A percentile compares a stretch with the other conserved stretches of the same genome.
phyloP scores from a whole-genome alignment of 2,113 vertebrate genomes.

The Myrmecophaga tridactyla region DNA sequence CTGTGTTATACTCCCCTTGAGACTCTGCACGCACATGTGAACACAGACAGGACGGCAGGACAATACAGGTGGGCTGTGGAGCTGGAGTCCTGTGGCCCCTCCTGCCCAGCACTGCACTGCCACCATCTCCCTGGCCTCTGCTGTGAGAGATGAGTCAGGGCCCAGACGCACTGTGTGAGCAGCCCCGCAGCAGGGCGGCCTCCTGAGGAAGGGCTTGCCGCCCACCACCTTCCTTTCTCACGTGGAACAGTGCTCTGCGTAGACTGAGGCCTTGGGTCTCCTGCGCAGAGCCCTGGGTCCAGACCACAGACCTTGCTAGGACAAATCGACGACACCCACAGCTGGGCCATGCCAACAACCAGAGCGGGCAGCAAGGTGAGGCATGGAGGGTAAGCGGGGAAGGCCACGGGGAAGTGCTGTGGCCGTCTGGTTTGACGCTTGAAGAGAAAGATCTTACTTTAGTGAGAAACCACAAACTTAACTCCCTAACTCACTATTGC shows the following conservation, averaged over 20 bases:
- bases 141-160: too few relatives aligned
- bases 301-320: background rate
- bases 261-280: background rate
- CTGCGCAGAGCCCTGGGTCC: background rate
- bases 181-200: too few relatives aligned
- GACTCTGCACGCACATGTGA: background rate
- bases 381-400: too few relatives aligned
- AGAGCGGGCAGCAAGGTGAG: too few relatives aligned
- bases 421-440: background rate
- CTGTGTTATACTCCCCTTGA: too few relatives aligned
- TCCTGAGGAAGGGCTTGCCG: too few relatives aligned
- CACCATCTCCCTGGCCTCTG: background rate
- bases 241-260: background rate
- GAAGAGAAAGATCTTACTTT: too few relatives aligned
- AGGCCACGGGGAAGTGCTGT: background rate
- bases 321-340: too few relatives aligned
- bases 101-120: fast-evolving
- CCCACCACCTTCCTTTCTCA: background rate
- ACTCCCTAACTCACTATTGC: too few relatives aligned
- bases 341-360: too few relatives aligned
- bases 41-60: too few relatives aligned
- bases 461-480: background rate
- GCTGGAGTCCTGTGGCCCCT: background rate
- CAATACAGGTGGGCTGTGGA: background rate
- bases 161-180: background rate